Evolutionary conservation across 2,797 vertebrate species (phyloP).

Genomic region (Poecilia velifera): DNA sequence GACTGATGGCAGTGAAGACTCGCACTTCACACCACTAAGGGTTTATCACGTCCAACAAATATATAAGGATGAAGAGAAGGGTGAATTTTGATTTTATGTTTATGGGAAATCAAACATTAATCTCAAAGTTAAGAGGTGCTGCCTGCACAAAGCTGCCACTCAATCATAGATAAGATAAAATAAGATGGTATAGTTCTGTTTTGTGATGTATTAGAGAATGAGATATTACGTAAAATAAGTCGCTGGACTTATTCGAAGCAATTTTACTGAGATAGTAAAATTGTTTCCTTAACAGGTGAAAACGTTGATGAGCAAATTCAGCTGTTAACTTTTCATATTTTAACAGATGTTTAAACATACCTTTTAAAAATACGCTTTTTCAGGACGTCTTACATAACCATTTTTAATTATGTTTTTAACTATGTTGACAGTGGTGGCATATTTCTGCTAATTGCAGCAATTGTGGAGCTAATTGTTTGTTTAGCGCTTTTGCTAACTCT

Average conservation of each 20-base stretch:
- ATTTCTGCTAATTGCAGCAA: neutral
- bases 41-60: neutral
- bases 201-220: neutral
- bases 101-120: neutral
- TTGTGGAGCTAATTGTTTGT: too few species aligned
- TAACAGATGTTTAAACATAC: neutral
- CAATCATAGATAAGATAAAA: neutral
- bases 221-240: neutral
- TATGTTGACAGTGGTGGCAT: neutral
- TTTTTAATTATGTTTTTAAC: neutral
- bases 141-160: neutral
- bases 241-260: neutral
- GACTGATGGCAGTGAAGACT: neutral
- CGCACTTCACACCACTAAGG: neutral
- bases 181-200: neutral
- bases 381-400: neutral
- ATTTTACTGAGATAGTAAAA: neutral
- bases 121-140: neutral
- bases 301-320: neutral
- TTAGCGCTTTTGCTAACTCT: neutral
- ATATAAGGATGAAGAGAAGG: neutral
- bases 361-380: neutral
- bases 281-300: neutral
- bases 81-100: neutral
- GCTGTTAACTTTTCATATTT: neutral